A percentile compares a stretch with the other conserved stretches of the same genome.
These are phyloP conservation scores for Clamator glandarius DNA, from an alignment of 2,797 vertebrate species.

Conservation along the genomic window DNA sequence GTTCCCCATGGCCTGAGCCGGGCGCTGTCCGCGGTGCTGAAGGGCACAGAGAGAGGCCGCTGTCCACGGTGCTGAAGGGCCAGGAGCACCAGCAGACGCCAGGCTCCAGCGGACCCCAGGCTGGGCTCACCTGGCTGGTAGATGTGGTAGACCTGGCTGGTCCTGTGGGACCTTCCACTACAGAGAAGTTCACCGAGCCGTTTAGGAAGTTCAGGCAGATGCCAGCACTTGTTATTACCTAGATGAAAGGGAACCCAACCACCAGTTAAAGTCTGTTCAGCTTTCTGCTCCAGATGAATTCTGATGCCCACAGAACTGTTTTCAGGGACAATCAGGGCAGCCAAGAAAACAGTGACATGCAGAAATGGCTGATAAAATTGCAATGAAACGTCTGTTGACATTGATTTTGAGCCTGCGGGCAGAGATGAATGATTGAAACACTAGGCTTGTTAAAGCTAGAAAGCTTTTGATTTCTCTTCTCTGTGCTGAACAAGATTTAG, in stretches of 20 bases:
- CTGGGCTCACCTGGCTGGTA: fast-evolving
- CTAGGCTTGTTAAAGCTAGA: conserved; percentile 92
- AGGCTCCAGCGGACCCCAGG: too few relatives aligned
- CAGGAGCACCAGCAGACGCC: too few relatives aligned
- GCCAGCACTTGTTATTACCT: fast-evolving
- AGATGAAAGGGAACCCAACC: neutral
- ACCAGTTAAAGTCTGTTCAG: fast-evolving
- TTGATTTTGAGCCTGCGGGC: conserved; percentile 90
- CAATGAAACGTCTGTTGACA: conserved; percentile 95
- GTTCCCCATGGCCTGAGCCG: fast-evolving
- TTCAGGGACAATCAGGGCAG: conserved; percentile 64
- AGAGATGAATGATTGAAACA: conserved; percentile 97
- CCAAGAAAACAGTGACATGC: conserved; percentile 79
- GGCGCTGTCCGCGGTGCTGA: too few relatives aligned
- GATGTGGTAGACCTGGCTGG: too few relatives aligned
- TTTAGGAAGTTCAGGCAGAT: fast-evolving
- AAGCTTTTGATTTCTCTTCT: conserved; percentile 93
- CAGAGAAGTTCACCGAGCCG: fast-evolving
- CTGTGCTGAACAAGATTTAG: conserved; percentile 86
- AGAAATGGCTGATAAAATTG: conserved; percentile 93
- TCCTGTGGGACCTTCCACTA: neutral
- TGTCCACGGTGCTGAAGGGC: too few relatives aligned
- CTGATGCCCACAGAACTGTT: neutral
- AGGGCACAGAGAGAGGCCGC: too few relatives aligned
- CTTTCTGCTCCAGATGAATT: neutral